Evolutionary conservation across 2,113 vertebrate species (phyloP).

Genomic region (Pelmatolapia mariae): DNA sequence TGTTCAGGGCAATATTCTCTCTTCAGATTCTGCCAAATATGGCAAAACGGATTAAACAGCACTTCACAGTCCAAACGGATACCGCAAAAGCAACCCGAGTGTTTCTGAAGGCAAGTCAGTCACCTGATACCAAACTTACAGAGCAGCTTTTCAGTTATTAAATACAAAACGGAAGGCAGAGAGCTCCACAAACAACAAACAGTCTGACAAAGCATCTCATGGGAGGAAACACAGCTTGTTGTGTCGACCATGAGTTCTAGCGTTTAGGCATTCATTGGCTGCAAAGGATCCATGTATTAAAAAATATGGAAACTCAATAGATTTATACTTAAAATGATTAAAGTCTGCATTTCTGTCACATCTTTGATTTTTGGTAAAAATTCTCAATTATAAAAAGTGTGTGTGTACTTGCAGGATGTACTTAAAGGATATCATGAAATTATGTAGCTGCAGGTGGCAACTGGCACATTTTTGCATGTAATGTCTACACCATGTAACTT

Average conservation of each 20-base stretch:
- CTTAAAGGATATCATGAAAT: neutral
- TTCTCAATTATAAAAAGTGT: neutral
- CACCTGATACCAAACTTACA: neutral
- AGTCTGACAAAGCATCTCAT: neutral
- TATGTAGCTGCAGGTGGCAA: neutral
- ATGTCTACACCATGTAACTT: neutral
- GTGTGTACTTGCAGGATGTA: neutral
- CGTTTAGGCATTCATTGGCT: neutral
- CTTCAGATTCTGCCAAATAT: neutral
- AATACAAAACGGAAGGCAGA: neutral
- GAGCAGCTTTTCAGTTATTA: neutral
- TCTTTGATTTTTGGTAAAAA: neutral
- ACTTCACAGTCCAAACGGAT: neutral
- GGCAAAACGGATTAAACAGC: neutral
- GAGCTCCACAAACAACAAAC: neutral
- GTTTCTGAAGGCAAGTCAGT: neutral
- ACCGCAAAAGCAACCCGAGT: neutral
- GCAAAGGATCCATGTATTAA: neutral
- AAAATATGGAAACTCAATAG: neutral
- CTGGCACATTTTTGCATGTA: neutral
- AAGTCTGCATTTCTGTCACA: neutral
- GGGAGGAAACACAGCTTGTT: neutral
- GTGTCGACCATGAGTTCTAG: neutral
- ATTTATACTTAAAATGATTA: neutral
- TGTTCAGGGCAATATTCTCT: neutral